Base-by-base conservation (phyloP, 2,888 invertebrate genomes). In the Platycheirus rosarum region DNA sequence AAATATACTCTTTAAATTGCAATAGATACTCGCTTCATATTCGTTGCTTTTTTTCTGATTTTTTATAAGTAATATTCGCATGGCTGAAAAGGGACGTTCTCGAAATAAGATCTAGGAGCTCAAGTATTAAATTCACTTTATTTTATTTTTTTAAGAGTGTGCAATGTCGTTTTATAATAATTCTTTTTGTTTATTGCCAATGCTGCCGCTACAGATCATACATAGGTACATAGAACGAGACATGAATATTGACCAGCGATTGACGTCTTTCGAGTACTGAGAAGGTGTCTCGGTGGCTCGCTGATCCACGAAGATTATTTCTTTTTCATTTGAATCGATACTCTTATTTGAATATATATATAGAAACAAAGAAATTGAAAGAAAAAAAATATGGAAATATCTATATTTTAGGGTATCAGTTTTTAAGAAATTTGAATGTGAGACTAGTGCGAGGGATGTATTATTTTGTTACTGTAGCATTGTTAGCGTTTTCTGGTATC, bases 111-210 rank as follows among this genome's bases (percentile, higher is more conserved):
- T 82, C 82, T 77, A 40, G 68, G 48, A 51, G 57, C 26, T 49
- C 14, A 11, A 37, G 82, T 82, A 82, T 82, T 73, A 63, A 71
- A 68, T 82, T 73, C 57, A 73, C 63, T 57, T 51, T 77, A 55
- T 77, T 35, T 79, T 49, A 48, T 14, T 57, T 57, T 40, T 14
- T 20, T 44, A 14, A 29, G n/a, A 46, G 57, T 71, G 32, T 63
- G 68, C 71, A 77, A 82, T 77, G 82, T 77, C 76, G 68, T 82
- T 82, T 77, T 68, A 73, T 51, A 82, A 77, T 44, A 44, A 60
- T 46, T 46, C n/a, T 62, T 66, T 71, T 53, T 57, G 11, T 57
- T 26, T 40, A 2, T 73, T 77, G 37, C 46, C 66, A 73, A 77
- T 77, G 62, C 62, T 68, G 68, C 32, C 68, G 71, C 77, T 80